phyloP scores from a whole-genome alignment of 2,888 invertebrate species.

The Ophraella communa region DNA sequence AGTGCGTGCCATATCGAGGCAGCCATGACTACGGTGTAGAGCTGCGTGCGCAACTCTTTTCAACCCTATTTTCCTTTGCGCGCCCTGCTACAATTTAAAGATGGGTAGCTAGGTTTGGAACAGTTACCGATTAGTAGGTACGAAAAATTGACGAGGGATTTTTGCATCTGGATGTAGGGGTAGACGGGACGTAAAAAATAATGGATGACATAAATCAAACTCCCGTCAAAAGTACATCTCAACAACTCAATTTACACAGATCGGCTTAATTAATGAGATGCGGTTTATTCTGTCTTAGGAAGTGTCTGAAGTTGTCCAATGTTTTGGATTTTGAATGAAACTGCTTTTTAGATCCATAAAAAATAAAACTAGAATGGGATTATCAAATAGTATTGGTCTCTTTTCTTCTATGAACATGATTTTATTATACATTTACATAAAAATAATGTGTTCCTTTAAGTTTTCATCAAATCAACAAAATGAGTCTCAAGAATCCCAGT shows the following conservation, averaged over 20 bases:
- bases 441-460: too few species aligned
- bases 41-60: conserved; percentile 27
- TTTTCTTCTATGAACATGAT: too few species aligned
- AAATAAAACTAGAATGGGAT: too few species aligned
- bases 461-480: too few species aligned
- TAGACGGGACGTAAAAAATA: not conserved
- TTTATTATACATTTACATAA: too few species aligned
- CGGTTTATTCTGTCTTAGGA: too few species aligned
- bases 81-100: conserved; percentile 24
- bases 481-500: too few species aligned
- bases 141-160: too few species aligned
- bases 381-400: too few species aligned
- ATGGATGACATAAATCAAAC: not conserved
- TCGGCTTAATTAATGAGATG: not conserved
- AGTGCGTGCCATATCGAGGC: conserved; percentile 39
- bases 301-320: too few species aligned
- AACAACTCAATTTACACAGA: not conserved
- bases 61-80: conserved; percentile 25
- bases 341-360: too few species aligned
- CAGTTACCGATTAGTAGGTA: not conserved
- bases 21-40: conserved; percentile 38
- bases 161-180: not conserved
- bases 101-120: conserved; percentile 16
- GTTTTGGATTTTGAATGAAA: too few species aligned
- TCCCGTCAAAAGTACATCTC: not conserved